These are phyloP conservation scores for Amniataba percoides DNA, from an alignment of 2,797 vertebrate species.

Conservation along the genomic window DNA sequence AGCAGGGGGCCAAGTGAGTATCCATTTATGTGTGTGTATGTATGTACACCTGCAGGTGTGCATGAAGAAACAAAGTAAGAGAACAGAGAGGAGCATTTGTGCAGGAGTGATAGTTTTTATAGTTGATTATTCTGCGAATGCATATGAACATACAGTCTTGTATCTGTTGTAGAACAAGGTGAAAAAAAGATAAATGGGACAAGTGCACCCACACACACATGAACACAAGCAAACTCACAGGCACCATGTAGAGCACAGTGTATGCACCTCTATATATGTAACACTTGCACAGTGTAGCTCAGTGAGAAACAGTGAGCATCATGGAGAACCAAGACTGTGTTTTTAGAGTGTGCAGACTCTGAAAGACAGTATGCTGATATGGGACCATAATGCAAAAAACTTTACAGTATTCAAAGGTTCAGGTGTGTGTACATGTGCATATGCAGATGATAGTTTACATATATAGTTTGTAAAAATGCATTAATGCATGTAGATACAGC, in stretches of 20 bases:
- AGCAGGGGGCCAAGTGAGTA: neutral
- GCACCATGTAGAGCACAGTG: neutral
- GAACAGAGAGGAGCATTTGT: neutral
- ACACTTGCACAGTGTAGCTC: neutral
- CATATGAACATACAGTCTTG: constrained; percentile 22
- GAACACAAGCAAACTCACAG: neutral
- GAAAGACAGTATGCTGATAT: too few relatives aligned
- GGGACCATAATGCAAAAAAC: neutral
- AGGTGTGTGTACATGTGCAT: neutral
- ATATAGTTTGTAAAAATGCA: neutral
- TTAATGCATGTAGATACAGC: neutral
- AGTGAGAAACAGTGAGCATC: neutral
- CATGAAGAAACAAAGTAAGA: neutral
- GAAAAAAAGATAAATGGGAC: constrained; percentile 17
- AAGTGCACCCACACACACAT: neutral
- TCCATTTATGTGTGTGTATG: neutral
- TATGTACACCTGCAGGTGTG: neutral
- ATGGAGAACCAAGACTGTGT: too few relatives aligned
- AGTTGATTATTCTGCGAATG: constrained; percentile 25
- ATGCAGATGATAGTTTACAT: neutral
- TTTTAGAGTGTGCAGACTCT: too few relatives aligned
- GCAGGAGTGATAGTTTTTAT: constrained; percentile 6
- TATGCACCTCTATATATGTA: neutral
- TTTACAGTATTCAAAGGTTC: too few relatives aligned
- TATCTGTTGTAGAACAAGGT: constrained; percentile 12